Percentiles rank a stretch among this genome's conserved stretches.
These are phyloP conservation scores for Melopsittacus undulatus DNA, from an alignment of 2,797 vertebrate species.

Conservation along the genomic window DNA sequence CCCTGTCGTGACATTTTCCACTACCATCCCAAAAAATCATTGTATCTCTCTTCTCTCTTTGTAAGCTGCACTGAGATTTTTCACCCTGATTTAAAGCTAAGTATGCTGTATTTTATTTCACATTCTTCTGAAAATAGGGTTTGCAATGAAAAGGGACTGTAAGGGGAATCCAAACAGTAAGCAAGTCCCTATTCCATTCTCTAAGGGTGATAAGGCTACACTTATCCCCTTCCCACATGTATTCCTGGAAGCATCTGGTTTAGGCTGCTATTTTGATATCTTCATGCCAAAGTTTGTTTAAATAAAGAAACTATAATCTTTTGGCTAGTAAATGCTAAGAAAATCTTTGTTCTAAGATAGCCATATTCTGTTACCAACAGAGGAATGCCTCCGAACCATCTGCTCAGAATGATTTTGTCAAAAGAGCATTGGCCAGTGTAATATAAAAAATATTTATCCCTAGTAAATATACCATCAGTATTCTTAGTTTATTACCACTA, in stretches of 20 bases:
- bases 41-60: not conserved
- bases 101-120: not conserved
- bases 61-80: not conserved
- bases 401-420: not conserved
- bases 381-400: not conserved
- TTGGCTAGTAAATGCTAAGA: slow-evolving; percentile 10
- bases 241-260: not conserved
- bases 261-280: not conserved
- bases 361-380: not conserved
- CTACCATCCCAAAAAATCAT: not conserved
- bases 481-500: not conserved
- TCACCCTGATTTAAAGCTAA: not conserved
- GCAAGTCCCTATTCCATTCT: not conserved
- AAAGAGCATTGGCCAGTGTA: not conserved
- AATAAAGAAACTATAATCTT: slow-evolving; percentile 29
- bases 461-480: not conserved
- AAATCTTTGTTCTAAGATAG: slow-evolving; percentile 24
- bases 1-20: not conserved
- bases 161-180: not conserved
- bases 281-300: slow-evolving; percentile 17
- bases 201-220: not conserved
- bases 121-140: slow-evolving; percentile 1
- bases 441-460: not conserved
- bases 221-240: not conserved
- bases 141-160: not conserved